These are phyloP conservation scores for Leguminivora glycinivorella DNA, from an alignment of 1,140 invertebrate genomes.

Conservation along the genomic window DNA sequence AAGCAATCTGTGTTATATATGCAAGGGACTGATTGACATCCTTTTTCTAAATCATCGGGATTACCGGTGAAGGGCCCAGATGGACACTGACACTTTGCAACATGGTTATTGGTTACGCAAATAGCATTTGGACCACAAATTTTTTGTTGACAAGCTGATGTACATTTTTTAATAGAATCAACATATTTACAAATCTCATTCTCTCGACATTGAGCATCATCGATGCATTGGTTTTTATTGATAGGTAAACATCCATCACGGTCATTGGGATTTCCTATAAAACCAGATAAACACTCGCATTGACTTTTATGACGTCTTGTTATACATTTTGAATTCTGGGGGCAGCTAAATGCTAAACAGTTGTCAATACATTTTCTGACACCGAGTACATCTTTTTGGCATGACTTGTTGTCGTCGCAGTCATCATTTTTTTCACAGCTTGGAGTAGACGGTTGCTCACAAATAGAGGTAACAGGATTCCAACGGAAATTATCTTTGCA, in stretches of 20 bases:
- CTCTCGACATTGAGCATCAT: slow-evolving; percentile 90
- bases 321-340: slow-evolving; percentile 89
- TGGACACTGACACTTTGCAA: slow-evolving; percentile 92
- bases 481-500: slow-evolving; percentile 88
- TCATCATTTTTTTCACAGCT: slow-evolving; percentile 87
- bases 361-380: slow-evolving; percentile 89
- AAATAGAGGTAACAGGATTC: slow-evolving; percentile 88
- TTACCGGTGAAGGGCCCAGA: slow-evolving; percentile 90
- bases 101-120: slow-evolving; percentile 92
- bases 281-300: slow-evolving; percentile 90
- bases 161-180: slow-evolving; percentile 80
- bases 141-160: slow-evolving; percentile 86
- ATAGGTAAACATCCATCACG: slow-evolving; percentile 88
- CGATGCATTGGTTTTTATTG: slow-evolving; percentile 86
- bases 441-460: slow-evolving; percentile 91
- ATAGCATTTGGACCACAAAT: slow-evolving; percentile 91
- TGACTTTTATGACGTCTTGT: slow-evolving; percentile 86
- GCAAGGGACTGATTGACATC: slow-evolving; percentile 89
- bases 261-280: slow-evolving; percentile 92
- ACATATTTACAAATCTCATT: slow-evolving; percentile 84
- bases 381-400: slow-evolving; percentile 89
- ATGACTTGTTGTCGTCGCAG: slow-evolving; percentile 84
- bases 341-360: slow-evolving; percentile 90
- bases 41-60: slow-evolving; percentile 86
- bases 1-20: slow-evolving; percentile 92